A percentile compares a stretch with the other conserved stretches of the same genome.
Evolutionary conservation across 2,888 invertebrate genomes (phyloP).

Genomic region (Macaria notata): DNA sequence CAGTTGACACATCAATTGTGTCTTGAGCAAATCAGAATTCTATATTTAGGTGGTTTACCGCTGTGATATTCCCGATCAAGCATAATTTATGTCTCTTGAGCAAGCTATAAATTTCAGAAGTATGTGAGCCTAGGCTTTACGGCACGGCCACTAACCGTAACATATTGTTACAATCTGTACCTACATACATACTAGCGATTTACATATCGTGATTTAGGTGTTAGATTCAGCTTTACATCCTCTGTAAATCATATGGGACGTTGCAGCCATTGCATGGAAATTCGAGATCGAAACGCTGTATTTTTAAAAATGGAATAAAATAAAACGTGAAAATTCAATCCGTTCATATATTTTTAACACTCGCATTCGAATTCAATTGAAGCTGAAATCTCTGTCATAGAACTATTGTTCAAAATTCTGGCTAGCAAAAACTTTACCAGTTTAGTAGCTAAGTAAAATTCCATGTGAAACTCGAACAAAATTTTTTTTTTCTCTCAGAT

Average conservation of each 20-base stretch:
- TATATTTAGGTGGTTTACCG: no score
- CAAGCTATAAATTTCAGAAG: no score
- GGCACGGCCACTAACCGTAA: no score
- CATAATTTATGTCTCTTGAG: no score
- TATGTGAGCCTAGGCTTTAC: no score
- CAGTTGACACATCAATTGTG: no score
- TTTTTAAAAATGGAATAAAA: conserved; percentile 13
- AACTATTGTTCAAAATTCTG: background rate
- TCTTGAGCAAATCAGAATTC: no score
- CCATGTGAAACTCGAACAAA: no score
- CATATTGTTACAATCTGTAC: background rate
- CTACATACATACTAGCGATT: background rate
- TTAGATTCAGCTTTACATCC: conserved; percentile 6
- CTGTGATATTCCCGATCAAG: no score
- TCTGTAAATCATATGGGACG: conserved; percentile 9
- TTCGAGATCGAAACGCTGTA: conserved; percentile 12
- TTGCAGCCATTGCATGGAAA: conserved; percentile 8
- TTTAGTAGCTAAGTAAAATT: no score
- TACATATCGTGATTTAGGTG: conserved; percentile 15
- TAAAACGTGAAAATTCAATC: conserved; percentile 10
- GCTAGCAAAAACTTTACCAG: no score
- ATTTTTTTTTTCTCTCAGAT: no score
- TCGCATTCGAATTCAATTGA: background rate
- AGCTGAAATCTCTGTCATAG: background rate
- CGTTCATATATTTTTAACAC: background rate